Evolutionary conservation across 2,797 vertebrate species (phyloP).

Genomic region (Hylomyscus alleni): DNA sequence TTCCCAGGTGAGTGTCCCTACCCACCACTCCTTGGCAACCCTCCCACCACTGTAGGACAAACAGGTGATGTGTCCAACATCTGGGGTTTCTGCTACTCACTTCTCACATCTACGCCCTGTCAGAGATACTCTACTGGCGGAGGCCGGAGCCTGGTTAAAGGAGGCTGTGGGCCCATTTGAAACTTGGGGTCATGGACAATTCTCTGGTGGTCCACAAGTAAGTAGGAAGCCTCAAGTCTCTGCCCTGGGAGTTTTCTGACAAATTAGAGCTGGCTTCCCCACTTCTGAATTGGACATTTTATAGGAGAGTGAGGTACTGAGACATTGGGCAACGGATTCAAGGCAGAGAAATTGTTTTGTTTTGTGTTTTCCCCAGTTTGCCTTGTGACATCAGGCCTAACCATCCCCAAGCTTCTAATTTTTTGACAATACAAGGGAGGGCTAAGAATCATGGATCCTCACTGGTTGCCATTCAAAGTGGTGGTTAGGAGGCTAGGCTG

Average conservation of each 20-base stretch:
- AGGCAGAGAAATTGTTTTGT: not conserved
- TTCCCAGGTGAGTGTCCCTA: slow-evolving; percentile 77
- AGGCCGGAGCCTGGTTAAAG: not conserved
- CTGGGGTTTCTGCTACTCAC: not conserved
- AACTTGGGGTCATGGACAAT: not conserved
- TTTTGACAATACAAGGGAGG: not conserved
- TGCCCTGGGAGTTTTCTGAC: not conserved
- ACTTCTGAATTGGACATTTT: not conserved
- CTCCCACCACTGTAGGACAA: not conserved
- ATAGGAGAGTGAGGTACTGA: not conserved
- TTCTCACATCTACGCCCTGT: not conserved
- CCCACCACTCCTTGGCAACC: not conserved
- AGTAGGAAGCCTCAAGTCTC: not conserved
- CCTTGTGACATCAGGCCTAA: not conserved
- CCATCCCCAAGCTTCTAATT: not conserved
- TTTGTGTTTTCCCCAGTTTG: not conserved
- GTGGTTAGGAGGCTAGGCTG: not conserved
- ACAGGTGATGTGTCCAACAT: no score
- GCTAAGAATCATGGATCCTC: not conserved
- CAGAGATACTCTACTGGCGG: not conserved
- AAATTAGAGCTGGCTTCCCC: not conserved
- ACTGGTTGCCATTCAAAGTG: not conserved
- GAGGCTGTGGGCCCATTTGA: not conserved
- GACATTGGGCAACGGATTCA: not conserved
- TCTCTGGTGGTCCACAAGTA: not conserved